Base-by-base conservation (phyloP, 2,888 invertebrate species). In the Sycophila texana region DNA sequence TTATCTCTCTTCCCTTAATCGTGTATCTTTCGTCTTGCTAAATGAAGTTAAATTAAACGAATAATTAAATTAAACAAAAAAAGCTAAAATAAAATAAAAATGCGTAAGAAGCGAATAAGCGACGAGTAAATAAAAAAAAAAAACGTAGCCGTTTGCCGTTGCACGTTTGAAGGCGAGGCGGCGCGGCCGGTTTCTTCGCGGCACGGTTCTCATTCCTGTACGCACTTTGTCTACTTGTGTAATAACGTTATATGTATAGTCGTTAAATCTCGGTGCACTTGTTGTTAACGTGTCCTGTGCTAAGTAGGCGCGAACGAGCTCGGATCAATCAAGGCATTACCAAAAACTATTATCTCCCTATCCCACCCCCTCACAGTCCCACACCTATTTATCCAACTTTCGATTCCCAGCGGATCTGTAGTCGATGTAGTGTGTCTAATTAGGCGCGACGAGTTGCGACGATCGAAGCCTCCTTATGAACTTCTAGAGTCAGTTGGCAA, bases 181-280 rank as follows among this genome's bases (percentile, higher is more conserved):
- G 66, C 70, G 57, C 57, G 77, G 68, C 53, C 73, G 20, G 16
- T 77, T 76, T 71, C 53, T 65, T 70, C 67, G 63, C 66, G 65
- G 70, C 70, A 79, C 74, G 71, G 74, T 77, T 79, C 66, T 73
- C 79, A 76, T 74, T 81, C 76, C 79, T 78, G 66, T 57, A 22
- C 51, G 22, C 55, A 80, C 73, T 73, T 58, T n/a, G 55, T 51
- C 51, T 16, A 73, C 60, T 39, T 61, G 39, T 63, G 47, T 63
- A 63, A 39, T 16, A 13, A 47, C 47, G n/a, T 39, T 30, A n/a
- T 2, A 63, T 63, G 30, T 18, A 10, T 60, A 60, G 14, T 13
- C 5, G 22, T 58, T 57, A 57, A 13, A 22, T 61, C 22, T 60
- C 26, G 30, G 61, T n/a, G 61, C n/a, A 39, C 39, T 30, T 61